These are phyloP conservation scores for Dynastes tityus DNA, from an alignment of 2,888 invertebrate genomes.

Conservation along the genomic window DNA sequence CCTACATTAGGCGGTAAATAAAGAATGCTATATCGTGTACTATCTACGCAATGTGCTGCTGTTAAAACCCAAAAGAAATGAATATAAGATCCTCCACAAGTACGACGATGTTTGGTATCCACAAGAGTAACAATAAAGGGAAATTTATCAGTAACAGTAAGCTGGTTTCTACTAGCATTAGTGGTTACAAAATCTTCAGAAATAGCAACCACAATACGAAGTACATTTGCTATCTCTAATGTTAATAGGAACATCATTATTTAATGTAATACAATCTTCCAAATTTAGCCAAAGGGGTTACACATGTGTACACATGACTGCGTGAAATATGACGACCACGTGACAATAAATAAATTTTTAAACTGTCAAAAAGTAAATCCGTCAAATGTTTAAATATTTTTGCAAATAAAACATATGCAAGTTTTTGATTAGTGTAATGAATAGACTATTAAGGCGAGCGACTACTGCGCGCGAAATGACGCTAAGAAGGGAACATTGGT, in stretches of 20 bases:
- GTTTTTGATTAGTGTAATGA: too few relatives aligned
- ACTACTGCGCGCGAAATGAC: too few relatives aligned
- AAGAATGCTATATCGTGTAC: neutral
- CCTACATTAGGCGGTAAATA: neutral
- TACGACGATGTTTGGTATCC: neutral
- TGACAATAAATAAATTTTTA: too few relatives aligned
- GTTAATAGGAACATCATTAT: neutral
- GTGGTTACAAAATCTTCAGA: neutral
- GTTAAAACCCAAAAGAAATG: neutral
- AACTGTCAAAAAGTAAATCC: too few relatives aligned
- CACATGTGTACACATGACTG: neutral
- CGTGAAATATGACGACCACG: too few relatives aligned
- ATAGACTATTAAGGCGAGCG: too few relatives aligned
- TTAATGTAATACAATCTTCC: neutral
- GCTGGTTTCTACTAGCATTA: neutral
- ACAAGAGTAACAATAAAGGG: neutral
- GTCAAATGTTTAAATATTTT: too few relatives aligned
- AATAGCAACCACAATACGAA: neutral
- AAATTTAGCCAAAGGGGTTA: neutral
- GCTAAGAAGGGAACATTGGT: too few relatives aligned
- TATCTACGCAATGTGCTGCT: conserved; percentile 12
- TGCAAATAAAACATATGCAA: too few relatives aligned
- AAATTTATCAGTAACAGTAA: neutral
- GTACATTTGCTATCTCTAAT: neutral
- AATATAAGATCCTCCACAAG: conserved; percentile 10